Base-by-base conservation (phyloP, 1,140 invertebrate genomes). In the Aricia agestis region DNA sequence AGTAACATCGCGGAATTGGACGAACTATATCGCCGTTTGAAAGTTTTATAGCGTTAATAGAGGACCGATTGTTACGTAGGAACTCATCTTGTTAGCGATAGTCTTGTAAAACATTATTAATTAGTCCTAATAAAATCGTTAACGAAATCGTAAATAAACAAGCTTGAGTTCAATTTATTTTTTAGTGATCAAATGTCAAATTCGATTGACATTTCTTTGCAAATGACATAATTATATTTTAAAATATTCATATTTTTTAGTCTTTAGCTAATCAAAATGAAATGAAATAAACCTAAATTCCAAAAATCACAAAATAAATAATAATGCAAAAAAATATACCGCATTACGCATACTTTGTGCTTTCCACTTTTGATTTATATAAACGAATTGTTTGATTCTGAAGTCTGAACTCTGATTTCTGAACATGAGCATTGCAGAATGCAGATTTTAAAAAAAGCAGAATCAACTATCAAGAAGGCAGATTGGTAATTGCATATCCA, bases 51-150 rank as follows among this genome's bases (percentile, higher is more conserved):
- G 18, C 2, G 68, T 81, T 73, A 80, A 80, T 87, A 36, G 71
- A 84, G 89, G 76, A 89, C 82, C 78, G 66, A 80, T 75, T 59
- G 57, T 69, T 52, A 41, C 67, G 72, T 65, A 69, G 15, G 66
- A 83, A 89, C 79, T 89, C 74, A 74, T 91, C 80, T 89, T 89
- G 81, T 75, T 52, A 66, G 70, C 71, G 70, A 83, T 42, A 45
- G 66, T 18, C 41, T 13, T 52, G 45, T 13, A 52, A 52, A 52
- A 52, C 45, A 41, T 71, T 45, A 72, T 74, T 69, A 76, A 72
- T 76, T 71, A 66, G 13, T 65, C 13, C 36, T 67, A 77, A 76
- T 75, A 41, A 63, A 67, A 75, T 72, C 72, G 52, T 70, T 66
- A 68, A 57, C 25, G 57, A 79, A 77, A 77, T 74, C 78, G 78